Evolutionary conservation across 2,113 vertebrate species (phyloP).

Genomic region (Ameiurus melas): DNA sequence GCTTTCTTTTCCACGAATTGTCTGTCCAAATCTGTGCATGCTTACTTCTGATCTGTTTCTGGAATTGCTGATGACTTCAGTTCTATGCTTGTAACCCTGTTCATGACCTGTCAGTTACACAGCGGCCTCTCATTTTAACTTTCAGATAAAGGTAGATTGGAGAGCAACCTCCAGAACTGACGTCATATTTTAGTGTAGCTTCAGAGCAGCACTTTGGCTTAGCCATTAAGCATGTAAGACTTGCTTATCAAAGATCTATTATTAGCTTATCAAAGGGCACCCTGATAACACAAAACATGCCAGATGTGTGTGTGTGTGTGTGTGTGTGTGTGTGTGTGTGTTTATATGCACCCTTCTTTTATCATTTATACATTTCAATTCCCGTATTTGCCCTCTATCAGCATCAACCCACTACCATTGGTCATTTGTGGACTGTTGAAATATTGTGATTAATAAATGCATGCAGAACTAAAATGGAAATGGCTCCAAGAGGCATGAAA

Average conservation of each 20-base stretch:
- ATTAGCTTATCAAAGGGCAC: constrained; percentile 46
- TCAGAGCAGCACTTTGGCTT: constrained; percentile 15
- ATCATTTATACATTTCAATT: not conserved
- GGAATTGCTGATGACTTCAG: not conserved
- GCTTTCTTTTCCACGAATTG: not conserved
- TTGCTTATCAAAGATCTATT: constrained; percentile 19
- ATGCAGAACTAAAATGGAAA: constrained; percentile 35
- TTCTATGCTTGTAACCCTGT: constrained; percentile 4
- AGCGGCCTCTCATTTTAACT: constrained; percentile 10
- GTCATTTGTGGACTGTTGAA: constrained; percentile 43
- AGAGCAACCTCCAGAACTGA: constrained; percentile 41
- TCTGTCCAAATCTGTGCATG: not conserved
- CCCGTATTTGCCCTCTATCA: not conserved
- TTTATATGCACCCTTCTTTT: not conserved
- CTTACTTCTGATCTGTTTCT: constrained; percentile 6
- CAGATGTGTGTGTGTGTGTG: not conserved
- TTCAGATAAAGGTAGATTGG: constrained; percentile 24
- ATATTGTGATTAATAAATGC: constrained; percentile 31
- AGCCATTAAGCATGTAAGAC: constrained; percentile 41
- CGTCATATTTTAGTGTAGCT: constrained; percentile 51
- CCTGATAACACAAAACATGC: constrained; percentile 40
- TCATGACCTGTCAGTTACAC: not conserved
- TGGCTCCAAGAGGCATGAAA: constrained; percentile 29
- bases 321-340: not conserved
- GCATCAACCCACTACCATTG: not conserved